Percentiles rank a stretch among this genome's conserved stretches.
Conservation (phyloP, 1,140 invertebrate genomes). For the Polypedilum pembai region DNA sequence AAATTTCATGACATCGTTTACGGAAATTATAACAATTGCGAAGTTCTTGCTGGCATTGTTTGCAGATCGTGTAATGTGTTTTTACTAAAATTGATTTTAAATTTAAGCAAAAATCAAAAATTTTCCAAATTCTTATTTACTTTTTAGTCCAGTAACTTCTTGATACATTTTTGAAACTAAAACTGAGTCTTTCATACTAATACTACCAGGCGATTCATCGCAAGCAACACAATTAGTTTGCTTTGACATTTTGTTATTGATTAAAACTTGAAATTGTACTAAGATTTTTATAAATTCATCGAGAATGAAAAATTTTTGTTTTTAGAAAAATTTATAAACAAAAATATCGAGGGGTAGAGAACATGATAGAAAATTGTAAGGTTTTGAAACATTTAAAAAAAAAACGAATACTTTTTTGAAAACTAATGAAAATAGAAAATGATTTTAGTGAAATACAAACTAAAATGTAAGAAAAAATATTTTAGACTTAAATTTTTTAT, state of each 20-base stretch:
- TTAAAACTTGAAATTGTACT: no score
- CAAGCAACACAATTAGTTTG: constrained; percentile 5
- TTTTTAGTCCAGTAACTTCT: not conserved
- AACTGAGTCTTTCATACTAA: not conserved
- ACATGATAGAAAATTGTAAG: no score
- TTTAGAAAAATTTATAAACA: no score
- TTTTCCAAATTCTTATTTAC: not conserved
- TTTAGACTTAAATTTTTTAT: no score
- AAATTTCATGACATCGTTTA: not conserved
- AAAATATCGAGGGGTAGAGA: no score
- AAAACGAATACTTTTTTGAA: no score
- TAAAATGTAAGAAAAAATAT: no score
- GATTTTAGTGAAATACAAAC: no score
- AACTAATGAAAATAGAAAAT: no score
- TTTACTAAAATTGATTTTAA: not conserved
- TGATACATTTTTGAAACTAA: not conserved
- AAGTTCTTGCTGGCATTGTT: not conserved
- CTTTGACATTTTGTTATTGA: not conserved
- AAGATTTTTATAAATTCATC: no score
- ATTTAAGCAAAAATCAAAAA: not conserved
- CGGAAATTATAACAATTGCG: not conserved
- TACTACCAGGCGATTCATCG: not conserved
- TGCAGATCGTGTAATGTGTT: not conserved
- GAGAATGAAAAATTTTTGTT: no score
- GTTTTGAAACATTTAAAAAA: no score